Evolutionary conservation across 2,888 invertebrate genomes (phyloP), one percentile per base, ranked within the genome.

Genomic region (Chloroclystis v-ata): DNA sequence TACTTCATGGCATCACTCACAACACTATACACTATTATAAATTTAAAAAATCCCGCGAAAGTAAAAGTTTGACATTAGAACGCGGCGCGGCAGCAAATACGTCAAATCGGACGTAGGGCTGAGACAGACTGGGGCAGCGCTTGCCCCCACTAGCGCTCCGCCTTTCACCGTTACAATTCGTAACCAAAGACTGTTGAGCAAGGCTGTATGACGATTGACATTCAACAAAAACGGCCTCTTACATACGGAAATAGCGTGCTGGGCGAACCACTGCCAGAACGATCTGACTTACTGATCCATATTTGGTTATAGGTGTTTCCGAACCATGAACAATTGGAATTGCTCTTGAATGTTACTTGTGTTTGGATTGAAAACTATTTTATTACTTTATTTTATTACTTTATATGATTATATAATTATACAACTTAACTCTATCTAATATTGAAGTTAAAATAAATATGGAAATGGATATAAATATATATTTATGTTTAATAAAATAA

Each of bases 161-260:
- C 84, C 81, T 79, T 82, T 78, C 75, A 66, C 77, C 78, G 82
- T 75, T 74, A 78, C 82, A 78, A 76, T 82, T 82, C 72, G 76
- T 77, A 74, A 71, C 77, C 76, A 75, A 70, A 78, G 68, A 78
- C 76, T 64, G 79, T 82, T 83, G 70, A 77, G 82, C 85, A 84
- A 86, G 85, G 84, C 84, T 83, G 69, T 74, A 74, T 69, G 80
- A 76, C 79, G 84, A 84, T 77, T 84, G 85, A 84, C 85, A 84
- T 83, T 83, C 77, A 82, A 78, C 83, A 83, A 80, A 81, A 81
- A 78, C 74, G 61, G 69, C 71, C 64, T 65, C 65, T 65, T 70
- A 59, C 67, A 74, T 67, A 81, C 82, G 82, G 81, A 83, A 82
- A 83, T 76, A 68, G 68, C 61, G 46, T 61, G 67, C 20, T 64